Percentiles rank a stretch among this genome's conserved stretches.
Conservation (phyloP, 2,113 vertebrate species). For the Elephas maximus region DNA sequence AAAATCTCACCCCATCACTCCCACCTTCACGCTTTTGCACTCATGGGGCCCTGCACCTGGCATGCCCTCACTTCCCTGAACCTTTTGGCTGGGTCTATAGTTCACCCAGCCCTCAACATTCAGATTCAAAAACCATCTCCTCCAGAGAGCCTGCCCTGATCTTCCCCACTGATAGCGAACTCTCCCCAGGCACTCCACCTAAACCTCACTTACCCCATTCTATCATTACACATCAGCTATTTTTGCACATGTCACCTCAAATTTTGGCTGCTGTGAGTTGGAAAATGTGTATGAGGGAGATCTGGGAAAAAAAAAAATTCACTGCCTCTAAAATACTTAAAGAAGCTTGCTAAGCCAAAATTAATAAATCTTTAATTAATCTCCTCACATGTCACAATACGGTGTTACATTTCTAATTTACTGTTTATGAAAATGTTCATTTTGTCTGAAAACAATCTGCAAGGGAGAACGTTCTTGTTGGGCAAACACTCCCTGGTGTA, state of each 20-base stretch:
- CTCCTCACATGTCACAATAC: not conserved
- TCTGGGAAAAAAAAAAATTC: not conserved
- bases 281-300: not conserved
- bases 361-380: conserved; percentile 9
- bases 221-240: not conserved
- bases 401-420: not conserved
- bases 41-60: accelerated
- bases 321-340: not conserved
- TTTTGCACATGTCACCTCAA: conserved; percentile 7
- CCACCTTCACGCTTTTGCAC: not conserved
- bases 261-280: not conserved
- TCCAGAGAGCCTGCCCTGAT: conserved; percentile 22
- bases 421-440: not conserved
- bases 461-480: not conserved
- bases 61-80: not conserved
- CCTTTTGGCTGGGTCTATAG: not conserved
- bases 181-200: not conserved
- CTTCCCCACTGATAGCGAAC: not conserved
- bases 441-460: not conserved
- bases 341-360: not conserved
- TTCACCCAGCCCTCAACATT: not conserved
- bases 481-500: conserved; percentile 15
- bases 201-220: not conserved
- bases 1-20: not conserved
- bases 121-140: not conserved